A percentile compares a stretch with the other conserved stretches of the same genome.
Evolutionary conservation across 1,140 invertebrate genomes (phyloP).

Genomic region (Bombyx mandarina): DNA sequence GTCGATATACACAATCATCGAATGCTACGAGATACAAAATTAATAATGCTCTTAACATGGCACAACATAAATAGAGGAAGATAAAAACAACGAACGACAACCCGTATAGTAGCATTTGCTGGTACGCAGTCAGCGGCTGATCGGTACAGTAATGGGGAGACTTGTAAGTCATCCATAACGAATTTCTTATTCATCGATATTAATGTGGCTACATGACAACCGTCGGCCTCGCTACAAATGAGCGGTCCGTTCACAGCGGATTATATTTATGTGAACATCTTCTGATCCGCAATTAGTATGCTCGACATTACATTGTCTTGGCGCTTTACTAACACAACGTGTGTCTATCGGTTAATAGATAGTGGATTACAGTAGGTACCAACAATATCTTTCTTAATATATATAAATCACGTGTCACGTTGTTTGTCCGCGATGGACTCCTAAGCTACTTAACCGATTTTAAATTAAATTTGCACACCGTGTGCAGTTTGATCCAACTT

Average conservation of each 20-base stretch:
- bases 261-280: slow-evolving; percentile 59
- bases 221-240: slow-evolving; percentile 58
- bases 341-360: neutral
- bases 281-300: slow-evolving; percentile 61
- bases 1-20: no score
- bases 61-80: slow-evolving; percentile 29
- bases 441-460: no score
- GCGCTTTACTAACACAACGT: slow-evolving; percentile 14
- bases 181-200: slow-evolving; percentile 70
- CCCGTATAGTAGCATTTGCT: slow-evolving; percentile 37
- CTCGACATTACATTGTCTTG: slow-evolving; percentile 20
- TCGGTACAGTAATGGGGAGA: slow-evolving; percentile 47
- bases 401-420: no score
- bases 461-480: no score
- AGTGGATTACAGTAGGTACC: no score
- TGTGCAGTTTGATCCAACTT: no score
- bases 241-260: slow-evolving; percentile 48
- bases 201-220: slow-evolving; percentile 63
- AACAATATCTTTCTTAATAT: no score
- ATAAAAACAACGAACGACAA: slow-evolving; percentile 38
- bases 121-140: slow-evolving; percentile 31
- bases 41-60: slow-evolving; percentile 26
- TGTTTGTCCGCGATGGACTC: no score
- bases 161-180: slow-evolving; percentile 65
- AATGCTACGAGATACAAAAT: slow-evolving; percentile 10